Percentiles rank a stretch among this genome's conserved stretches.
Evolutionary conservation across 2,797 vertebrate species (phyloP).

Genomic region (Steatocranus sp.): DNA sequence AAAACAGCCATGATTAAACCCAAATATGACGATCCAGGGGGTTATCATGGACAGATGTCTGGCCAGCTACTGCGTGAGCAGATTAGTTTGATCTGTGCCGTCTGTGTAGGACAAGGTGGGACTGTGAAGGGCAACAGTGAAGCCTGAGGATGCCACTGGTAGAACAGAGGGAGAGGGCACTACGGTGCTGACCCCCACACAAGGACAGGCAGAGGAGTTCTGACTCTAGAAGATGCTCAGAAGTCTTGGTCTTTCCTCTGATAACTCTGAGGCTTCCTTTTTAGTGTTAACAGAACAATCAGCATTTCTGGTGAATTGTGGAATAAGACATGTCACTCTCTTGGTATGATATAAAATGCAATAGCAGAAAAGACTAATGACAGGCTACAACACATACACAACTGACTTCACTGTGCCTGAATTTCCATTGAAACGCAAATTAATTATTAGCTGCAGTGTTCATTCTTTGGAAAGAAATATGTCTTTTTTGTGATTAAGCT

Average conservation of each 20-base stretch:
- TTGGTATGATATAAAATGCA: not conserved
- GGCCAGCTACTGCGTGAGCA: slow-evolving; percentile 8
- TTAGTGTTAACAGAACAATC: not conserved
- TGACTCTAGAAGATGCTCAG: not conserved
- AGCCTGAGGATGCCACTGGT: not conserved
- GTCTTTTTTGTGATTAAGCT: not conserved
- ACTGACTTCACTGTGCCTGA: not conserved
- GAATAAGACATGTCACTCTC: not conserved
- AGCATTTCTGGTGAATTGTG: not conserved
- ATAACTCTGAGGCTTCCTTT: not conserved
- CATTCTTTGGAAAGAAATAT: not conserved
- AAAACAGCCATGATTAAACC: slow-evolving; percentile 7
- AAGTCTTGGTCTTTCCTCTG: not conserved
- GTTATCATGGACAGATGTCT: slow-evolving; percentile 38
- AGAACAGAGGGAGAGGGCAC: not conserved
- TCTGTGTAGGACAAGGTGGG: slow-evolving; percentile 14
- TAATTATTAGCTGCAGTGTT: not conserved
- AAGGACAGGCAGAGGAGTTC: not conserved
- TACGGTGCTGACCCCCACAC: slow-evolving; percentile 5
- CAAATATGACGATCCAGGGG: slow-evolving; percentile 9
- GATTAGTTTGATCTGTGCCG: slow-evolving; percentile 32
- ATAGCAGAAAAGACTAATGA: not conserved
- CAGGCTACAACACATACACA: not conserved
- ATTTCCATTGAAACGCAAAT: not conserved
- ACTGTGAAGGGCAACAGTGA: not conserved